Evolutionary conservation across 2,797 vertebrate species (phyloP).

Genomic region (Chrysocyon brachyurus): DNA sequence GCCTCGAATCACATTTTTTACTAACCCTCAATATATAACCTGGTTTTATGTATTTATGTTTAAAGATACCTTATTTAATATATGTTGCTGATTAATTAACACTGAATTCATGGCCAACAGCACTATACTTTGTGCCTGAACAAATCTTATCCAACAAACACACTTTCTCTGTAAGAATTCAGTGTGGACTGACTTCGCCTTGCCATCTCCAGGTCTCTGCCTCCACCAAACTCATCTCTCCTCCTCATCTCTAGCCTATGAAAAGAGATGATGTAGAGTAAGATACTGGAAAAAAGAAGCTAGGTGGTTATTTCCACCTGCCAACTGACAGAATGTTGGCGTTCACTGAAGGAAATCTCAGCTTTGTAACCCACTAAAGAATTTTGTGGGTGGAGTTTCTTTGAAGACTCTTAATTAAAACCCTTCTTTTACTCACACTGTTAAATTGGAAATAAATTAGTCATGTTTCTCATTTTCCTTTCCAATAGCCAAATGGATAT

Average conservation of each 20-base stretch:
- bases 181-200: neutral
- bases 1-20: neutral
- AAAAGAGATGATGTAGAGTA: neutral
- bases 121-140: neutral
- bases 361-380: conserved; percentile 10
- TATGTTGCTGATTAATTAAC: conserved; percentile 26
- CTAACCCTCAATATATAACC: neutral
- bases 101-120: neutral
- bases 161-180: neutral
- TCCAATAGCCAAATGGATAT: conserved; percentile 24
- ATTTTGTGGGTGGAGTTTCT: conserved; percentile 39
- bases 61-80: neutral
- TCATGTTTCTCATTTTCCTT: conserved; percentile 62
- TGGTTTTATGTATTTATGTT: neutral
- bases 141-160: neutral
- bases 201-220: neutral
- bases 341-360: neutral
- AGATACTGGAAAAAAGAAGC: neutral
- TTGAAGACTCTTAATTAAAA: conserved; percentile 51
- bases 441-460: conserved; percentile 43
- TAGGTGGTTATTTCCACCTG: neutral
- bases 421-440: neutral
- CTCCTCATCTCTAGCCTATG: neutral
- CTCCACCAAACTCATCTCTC: neutral
- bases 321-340: neutral